Evolutionary conservation across 1,140 invertebrate species (phyloP).

Genomic region (Zaprionus vittiger): DNA sequence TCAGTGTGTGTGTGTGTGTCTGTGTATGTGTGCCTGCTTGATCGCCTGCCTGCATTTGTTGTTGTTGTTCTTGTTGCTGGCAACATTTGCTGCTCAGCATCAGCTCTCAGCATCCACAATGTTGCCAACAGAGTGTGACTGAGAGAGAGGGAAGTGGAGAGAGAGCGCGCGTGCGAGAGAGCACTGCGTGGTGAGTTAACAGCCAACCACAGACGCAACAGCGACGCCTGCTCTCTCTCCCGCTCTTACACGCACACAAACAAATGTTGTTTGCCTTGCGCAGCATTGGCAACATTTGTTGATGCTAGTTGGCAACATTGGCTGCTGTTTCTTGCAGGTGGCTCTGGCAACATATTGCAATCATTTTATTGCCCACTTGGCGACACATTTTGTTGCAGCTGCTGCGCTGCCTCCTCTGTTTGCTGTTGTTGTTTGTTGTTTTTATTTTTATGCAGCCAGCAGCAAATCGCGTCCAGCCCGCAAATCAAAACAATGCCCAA

Average conservation of each 20-base stretch:
- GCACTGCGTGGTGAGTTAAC: neutral
- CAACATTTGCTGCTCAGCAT: constrained; percentile 57
- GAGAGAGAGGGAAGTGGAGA: no score
- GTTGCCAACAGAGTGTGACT: constrained; percentile 4
- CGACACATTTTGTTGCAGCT: constrained; percentile 37
- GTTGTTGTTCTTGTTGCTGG: constrained; percentile 16
- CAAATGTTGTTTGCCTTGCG: constrained; percentile 40
- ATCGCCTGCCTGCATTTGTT: constrained; percentile 43
- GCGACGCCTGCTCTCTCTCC: neutral
- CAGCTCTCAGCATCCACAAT: constrained; percentile 43
- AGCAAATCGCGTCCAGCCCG: constrained; percentile 33
- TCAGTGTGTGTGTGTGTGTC: constrained; percentile 13
- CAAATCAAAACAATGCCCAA: constrained; percentile 46
- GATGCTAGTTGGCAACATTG: constrained; percentile 36
- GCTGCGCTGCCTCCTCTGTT: neutral
- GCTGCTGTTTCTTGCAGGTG: neutral
- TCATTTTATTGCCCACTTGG: constrained; percentile 38
- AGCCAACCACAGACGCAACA: constrained; percentile 5
- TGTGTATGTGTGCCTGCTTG: constrained; percentile 18
- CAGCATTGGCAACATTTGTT: constrained; percentile 46
- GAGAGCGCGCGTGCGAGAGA: no score
- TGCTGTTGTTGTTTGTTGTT: constrained; percentile 2
- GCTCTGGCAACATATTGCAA: constrained; percentile 25
- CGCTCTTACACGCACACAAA: neutral
- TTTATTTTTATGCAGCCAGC: constrained; percentile 20